phyloP scores from a whole-genome alignment of 2,797 vertebrate species.

The Myripristis murdjan region DNA sequence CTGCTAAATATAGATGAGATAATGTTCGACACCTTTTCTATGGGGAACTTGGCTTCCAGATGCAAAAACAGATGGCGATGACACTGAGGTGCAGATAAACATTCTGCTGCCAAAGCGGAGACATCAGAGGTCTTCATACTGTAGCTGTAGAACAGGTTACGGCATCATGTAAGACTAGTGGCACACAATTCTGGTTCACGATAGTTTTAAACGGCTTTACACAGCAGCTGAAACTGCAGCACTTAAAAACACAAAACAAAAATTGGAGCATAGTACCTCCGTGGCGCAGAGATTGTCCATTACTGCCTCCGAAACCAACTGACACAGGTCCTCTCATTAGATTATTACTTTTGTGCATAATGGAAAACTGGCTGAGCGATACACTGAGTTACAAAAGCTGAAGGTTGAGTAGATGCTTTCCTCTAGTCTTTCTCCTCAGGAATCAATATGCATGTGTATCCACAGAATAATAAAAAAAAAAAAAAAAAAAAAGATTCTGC shows the following conservation, averaged over 20 bases:
- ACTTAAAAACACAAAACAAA: neutral
- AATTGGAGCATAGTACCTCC: neutral
- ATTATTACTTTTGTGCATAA: neutral
- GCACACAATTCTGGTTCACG: neutral
- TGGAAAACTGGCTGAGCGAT: neutral
- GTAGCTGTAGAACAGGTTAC: constrained; percentile 15
- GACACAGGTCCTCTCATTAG: neutral
- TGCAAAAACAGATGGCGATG: constrained; percentile 68
- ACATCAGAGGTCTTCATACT: constrained; percentile 27
- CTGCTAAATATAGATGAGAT: constrained; percentile 45
- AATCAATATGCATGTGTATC: neutral
- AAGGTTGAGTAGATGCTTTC: neutral
- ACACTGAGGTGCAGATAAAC: constrained; percentile 37
- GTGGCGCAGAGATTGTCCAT: neutral
- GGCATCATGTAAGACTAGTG: neutral
- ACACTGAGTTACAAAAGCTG: neutral
- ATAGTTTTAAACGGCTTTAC: neutral
- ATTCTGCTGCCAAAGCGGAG: constrained; percentile 36
- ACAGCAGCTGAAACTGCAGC: neutral
- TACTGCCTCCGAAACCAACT: neutral
- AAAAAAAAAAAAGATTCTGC: constrained; percentile 6
- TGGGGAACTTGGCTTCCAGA: constrained; percentile 62
- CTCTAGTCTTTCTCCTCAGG: neutral
- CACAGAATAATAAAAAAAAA: constrained; percentile 12
- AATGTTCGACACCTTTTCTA: constrained; percentile 68